Base-by-base conservation (phyloP, 2,113 vertebrate genomes). In the Ellobius talpinus region DNA sequence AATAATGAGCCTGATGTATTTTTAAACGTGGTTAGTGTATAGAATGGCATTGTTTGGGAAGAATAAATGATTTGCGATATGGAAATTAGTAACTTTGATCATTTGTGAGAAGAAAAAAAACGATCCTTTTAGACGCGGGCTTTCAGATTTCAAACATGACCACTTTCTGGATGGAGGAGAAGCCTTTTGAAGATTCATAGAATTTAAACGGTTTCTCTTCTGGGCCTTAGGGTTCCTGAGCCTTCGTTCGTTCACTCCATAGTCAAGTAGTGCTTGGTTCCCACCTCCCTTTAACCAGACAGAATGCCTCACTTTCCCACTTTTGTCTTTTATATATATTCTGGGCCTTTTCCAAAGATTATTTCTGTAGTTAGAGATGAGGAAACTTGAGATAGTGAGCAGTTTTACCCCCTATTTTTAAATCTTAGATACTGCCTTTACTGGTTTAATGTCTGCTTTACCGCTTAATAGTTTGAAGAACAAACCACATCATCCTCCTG, bases 291-390 rank as follows among this genome's bases (percentile, higher is more conserved):
- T 79, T 58, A 76, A 89, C 36, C 66, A 29, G 26, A 87, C 47
- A 70, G 65, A 89, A 88, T n/a, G 89, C n/a, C 68, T 93, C 23
- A 70, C 39, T 73, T 94, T 81, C 61, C 70, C 47, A 58, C 74
- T 96, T 96, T 72, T 68, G 33, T 55, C 47, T 89, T 86, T 61
- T 93, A 74, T 61, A 26, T 73, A 31, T 73, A 7, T 78, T 21
- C 39, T 76, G 26, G n/a, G 2, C 17, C 33, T 42, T 93, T 93
- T 24, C 55, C 91, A 91, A 89, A 89, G 68, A 66, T 50, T 79
- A 23, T 79, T 74, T 94, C 74, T 94, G 70, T 87, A 84, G 89
- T 68, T 87, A 74, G 45, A 92, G 82, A 90, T 65, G 66, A 92
- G 52, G 89, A 89, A 95, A 82, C 33, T 89, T 31, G 17, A 61